A percentile compares a stretch with the other conserved stretches of the same genome.
phyloP scores from a whole-genome alignment of 2,797 vertebrate species.

The Peromyscus attwateri region DNA sequence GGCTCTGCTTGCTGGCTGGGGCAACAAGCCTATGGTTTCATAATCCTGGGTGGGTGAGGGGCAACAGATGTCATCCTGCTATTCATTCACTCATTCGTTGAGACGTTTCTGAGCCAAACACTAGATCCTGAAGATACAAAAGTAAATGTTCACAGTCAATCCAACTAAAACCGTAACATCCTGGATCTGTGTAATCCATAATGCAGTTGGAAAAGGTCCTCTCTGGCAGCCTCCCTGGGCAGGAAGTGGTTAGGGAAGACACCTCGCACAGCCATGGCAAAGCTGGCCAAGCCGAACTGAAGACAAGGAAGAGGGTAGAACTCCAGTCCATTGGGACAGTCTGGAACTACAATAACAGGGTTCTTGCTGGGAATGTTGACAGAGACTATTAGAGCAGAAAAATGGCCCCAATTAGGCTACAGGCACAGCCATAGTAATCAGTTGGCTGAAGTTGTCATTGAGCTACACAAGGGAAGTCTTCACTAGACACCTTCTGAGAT shows the following conservation, averaged over 20 bases:
- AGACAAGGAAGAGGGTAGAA: neutral
- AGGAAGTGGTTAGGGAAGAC: neutral
- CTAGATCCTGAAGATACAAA: slow-evolving; percentile 28
- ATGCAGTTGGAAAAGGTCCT: neutral
- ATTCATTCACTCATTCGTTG: neutral
- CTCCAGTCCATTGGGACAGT: neutral
- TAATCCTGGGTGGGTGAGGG: neutral
- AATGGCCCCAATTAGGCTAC: neutral
- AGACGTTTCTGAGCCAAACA: slow-evolving; percentile 44
- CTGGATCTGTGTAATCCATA: neutral
- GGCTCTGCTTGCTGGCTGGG: neutral
- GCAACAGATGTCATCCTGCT: neutral
- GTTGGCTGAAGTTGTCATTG: slow-evolving; percentile 9
- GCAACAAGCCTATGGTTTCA: neutral
- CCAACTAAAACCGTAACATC: neutral
- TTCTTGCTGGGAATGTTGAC: neutral
- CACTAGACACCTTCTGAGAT: slow-evolving; percentile 31
- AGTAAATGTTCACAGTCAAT: neutral
- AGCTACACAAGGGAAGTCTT: slow-evolving; percentile 25
- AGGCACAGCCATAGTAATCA: neutral
- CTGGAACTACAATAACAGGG: neutral
- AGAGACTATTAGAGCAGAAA: slow-evolving; percentile 41
- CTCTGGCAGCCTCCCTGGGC: neutral
- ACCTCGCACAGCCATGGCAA: neutral
- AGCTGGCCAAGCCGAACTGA: neutral